Conservation (phyloP, 2,113 vertebrate species). For the Myotis davidii region DNA sequence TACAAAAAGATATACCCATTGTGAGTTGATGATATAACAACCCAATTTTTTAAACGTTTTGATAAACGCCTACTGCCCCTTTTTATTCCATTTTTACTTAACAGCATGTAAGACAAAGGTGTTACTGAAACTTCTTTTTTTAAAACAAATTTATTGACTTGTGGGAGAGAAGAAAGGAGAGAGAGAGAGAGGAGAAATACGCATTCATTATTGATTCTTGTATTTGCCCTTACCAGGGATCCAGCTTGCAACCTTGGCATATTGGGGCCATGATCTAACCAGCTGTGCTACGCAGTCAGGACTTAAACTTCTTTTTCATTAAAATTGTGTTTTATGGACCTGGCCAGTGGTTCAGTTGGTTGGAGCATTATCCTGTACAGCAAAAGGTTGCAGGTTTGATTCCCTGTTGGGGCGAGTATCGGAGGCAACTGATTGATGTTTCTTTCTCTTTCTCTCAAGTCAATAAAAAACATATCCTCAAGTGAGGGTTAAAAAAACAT, state of each 20-base stretch:
- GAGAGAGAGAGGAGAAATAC: not conserved
- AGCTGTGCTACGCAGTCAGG: not conserved
- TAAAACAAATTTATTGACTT: not conserved
- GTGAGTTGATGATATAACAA: not conserved
- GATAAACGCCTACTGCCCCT: not conserved
- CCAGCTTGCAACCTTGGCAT: not conserved
- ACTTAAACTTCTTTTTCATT: not conserved
- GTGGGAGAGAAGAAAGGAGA: not conserved
- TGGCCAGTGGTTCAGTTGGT: not conserved
- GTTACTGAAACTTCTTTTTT: not conserved
- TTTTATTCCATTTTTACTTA: conserved; percentile 46
- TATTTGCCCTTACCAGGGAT: not conserved
- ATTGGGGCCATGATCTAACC: too few relatives aligned
- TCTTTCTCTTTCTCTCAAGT: not conserved
- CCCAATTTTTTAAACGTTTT: not conserved
- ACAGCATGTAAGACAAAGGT: not conserved
- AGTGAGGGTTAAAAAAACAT: not conserved
- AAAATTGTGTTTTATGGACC: conserved; percentile 35
- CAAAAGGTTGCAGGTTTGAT: not conserved
- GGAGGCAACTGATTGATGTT: not conserved
- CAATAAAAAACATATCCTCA: not conserved
- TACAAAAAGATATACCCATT: not conserved
- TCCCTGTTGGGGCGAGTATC: not conserved
- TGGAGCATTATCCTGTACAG: not conserved
- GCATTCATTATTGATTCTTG: too few relatives aligned